phyloP scores from a whole-genome alignment of 2,797 vertebrate genomes.

The Manis crassicaudata region DNA sequence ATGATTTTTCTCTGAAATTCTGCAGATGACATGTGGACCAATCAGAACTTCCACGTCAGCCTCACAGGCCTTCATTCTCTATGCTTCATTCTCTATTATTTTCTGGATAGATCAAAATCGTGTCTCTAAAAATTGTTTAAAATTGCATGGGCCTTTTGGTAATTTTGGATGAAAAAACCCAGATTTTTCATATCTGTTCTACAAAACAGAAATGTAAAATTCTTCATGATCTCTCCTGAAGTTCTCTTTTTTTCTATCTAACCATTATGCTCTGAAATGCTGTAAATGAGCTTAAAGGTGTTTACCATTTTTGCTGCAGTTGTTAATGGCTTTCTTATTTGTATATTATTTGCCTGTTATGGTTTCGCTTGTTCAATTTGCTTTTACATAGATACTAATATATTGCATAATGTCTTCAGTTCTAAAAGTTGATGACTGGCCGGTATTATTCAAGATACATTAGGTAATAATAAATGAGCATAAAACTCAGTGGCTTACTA shows the following conservation, averaged over 20 bases:
- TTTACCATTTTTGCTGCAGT: background rate
- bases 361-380: background rate
- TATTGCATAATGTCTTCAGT: background rate
- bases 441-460: background rate
- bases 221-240: background rate
- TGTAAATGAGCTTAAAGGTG: background rate
- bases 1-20: background rate
- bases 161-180: background rate
- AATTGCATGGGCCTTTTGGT: background rate
- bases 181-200: background rate
- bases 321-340: background rate
- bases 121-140: background rate
- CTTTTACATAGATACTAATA: background rate
- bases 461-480: background rate
- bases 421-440: background rate
- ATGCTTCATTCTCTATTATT: background rate
- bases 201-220: background rate
- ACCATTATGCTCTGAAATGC: background rate
- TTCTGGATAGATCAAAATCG: background rate
- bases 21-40: background rate
- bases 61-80: background rate
- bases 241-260: background rate
- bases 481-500: background rate
- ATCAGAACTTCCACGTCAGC: background rate
- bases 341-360: background rate